A percentile compares a stretch with the other conserved stretches of the same genome.
Conservation (phyloP, 2,888 invertebrate genomes). For the Stenodema calcarata region DNA sequence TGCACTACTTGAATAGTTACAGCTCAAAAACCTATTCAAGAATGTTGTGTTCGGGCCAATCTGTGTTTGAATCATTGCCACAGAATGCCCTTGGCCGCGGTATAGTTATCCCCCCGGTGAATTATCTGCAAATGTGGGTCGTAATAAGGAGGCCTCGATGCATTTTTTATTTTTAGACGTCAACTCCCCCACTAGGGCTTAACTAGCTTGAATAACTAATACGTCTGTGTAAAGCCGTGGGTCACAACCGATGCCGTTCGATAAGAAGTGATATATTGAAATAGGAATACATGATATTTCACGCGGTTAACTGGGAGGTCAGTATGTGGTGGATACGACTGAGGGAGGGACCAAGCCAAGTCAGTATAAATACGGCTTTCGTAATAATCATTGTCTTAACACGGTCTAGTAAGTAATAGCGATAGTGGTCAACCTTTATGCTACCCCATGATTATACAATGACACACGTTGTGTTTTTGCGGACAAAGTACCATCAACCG, state of each 20-base stretch:
- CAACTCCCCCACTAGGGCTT: neutral
- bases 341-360: too few species aligned
- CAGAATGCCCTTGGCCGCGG: neutral
- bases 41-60: neutral
- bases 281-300: neutral
- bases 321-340: neutral
- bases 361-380: too few species aligned
- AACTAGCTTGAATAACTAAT: neutral
- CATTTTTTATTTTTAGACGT: neutral
- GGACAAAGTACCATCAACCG: too few species aligned
- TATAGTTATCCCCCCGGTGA: neutral
- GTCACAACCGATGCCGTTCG: neutral
- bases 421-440: too few species aligned
- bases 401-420: too few species aligned
- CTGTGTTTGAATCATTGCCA: neutral
- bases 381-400: too few species aligned
- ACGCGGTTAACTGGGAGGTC: neutral
- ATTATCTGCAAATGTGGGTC: conserved; percentile 2
- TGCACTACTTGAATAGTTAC: neutral
- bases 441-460: too few species aligned
- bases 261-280: neutral
- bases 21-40: neutral
- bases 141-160: neutral
- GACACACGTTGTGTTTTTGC: too few species aligned
- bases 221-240: neutral